phyloP scores from a whole-genome alignment of 2,888 invertebrate genomes.

The Drosophila mulleri region DNA sequence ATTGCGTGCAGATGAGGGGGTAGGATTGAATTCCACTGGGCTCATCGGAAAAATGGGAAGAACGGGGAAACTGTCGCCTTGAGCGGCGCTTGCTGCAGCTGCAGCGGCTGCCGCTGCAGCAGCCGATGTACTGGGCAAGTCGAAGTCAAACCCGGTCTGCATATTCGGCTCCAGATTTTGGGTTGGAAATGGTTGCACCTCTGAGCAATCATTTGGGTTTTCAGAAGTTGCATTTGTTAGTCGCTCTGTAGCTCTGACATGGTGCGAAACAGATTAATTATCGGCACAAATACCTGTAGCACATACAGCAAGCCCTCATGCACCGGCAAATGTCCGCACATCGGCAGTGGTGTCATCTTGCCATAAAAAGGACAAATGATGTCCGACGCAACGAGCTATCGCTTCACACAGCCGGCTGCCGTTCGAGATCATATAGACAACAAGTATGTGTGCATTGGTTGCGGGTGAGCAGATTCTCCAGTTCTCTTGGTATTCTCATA shows the following conservation, averaged over 20 bases:
- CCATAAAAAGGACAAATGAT: slow-evolving; percentile 5
- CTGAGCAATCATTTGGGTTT: no score
- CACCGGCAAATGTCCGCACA: neutral
- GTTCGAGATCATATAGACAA: neutral
- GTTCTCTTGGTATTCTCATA: neutral
- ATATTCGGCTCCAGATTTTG: neutral
- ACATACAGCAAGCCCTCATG: neutral
- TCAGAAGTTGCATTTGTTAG: neutral
- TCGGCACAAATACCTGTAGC: slow-evolving; percentile 3
- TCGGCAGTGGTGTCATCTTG: neutral
- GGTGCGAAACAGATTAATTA: neutral
- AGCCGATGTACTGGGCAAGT: neutral
- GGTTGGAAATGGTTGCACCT: no score
- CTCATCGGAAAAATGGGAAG: neutral
- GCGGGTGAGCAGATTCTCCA: slow-evolving; percentile 1
- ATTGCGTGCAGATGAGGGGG: neutral
- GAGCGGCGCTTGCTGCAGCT: neutral
- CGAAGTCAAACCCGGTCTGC: neutral
- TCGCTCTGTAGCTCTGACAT: neutral
- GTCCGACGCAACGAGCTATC: neutral
- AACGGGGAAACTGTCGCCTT: neutral
- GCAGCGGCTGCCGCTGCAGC: neutral
- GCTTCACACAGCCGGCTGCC: slow-evolving; percentile 2
- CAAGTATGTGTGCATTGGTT: neutral
- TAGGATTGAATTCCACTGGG: no score